Evolutionary conservation across 2,113 vertebrate species (phyloP), one percentile per base, ranked within the genome.

Genomic region (Oplegnathus fasciatus): DNA sequence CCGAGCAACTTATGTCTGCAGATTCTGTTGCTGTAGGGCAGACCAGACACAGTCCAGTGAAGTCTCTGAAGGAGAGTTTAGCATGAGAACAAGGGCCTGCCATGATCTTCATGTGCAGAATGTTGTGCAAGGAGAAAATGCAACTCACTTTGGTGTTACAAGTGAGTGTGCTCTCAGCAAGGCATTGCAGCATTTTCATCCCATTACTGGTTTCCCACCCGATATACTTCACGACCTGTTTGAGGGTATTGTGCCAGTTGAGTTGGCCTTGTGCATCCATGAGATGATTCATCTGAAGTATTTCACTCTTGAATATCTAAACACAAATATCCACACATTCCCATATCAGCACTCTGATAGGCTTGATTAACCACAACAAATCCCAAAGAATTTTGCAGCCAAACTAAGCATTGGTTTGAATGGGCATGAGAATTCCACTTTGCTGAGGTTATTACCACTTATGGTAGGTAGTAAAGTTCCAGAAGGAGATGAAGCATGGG

Each of bases 271-370:
- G 57, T 83, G 85, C 28, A 78, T 89, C 22, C 0, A 2, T 15
- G 46, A 78, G 15, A 78, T 89, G 75, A 87, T 87, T 11, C 6
- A 4, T 2, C 24, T 1, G 0, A 71, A 83, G 17, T 85, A 85
- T 55, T 88, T 88, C 60, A 75, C 67, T 30, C 67, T 86, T n/a
- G 73, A 88, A n/a, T 84, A 80, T 80, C 62, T 81, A 1, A 88
- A 84, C 30, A 50, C 54, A 72, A 37, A 75, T 24, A 84, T 80
- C 13, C 0, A 0, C 0, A 82, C 57, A 74, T 88, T 88, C 83
- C 70, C 83, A 34, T 88, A 86, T 32, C 26, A 91, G 65, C 73
- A 85, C 8, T 46, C 30, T 34, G 80, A 86, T 34, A 82, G 44
- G 44, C 32, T 80, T 80, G 78, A 87, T 46, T 86, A 76, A 78